A percentile compares a stretch with the other conserved stretches of the same genome.
Conservation (phyloP, 2,888 invertebrate species). For the Nasonovia ribisnigri region DNA sequence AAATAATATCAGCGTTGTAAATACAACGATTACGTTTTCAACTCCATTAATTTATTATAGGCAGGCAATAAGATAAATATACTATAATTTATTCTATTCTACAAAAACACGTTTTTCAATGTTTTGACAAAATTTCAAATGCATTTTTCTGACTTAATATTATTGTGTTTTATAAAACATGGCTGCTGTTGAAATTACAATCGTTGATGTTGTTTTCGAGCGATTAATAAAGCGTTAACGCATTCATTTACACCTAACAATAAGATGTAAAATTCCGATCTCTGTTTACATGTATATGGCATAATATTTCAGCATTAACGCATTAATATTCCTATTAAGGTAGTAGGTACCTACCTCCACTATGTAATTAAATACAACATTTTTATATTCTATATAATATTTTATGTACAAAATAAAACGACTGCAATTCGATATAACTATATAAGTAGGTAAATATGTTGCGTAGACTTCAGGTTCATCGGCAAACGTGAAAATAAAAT, state of each 20-base stretch:
- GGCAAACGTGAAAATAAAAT: background rate
- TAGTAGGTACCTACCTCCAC: background rate
- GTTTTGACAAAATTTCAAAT: background rate
- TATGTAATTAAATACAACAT: background rate
- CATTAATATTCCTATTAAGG: background rate
- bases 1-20: background rate
- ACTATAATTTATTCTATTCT: background rate
- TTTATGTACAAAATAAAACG: background rate
- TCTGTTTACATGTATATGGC: background rate
- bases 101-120: background rate
- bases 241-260: background rate
- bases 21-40: background rate
- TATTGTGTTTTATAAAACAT: background rate
- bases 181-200: background rate
- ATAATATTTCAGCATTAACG: background rate
- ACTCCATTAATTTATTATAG: background rate
- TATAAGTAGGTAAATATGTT: background rate
- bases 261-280: constrained; percentile 4
- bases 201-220: background rate
- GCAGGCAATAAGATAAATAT: background rate
- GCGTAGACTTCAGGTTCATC: background rate
- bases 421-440: background rate
- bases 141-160: background rate
- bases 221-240: constrained; percentile 15
- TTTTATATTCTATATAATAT: background rate